Conservation (phyloP, 2,113 vertebrate genomes). For the Choloepus hoffmanni region DNA sequence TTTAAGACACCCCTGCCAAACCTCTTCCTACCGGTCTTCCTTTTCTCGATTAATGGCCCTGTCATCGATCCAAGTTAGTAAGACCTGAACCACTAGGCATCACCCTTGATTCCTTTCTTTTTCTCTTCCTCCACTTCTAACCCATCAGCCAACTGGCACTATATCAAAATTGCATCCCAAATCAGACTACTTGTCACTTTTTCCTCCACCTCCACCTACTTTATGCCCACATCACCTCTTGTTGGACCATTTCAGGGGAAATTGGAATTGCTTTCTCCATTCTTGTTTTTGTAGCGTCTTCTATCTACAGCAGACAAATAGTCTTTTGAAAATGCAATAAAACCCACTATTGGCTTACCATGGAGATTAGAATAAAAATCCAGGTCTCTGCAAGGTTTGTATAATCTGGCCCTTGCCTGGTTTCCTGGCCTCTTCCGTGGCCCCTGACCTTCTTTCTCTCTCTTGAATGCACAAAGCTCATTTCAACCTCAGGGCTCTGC, state of each 20-base stretch:
- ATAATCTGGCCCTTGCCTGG: background rate
- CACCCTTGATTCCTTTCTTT: background rate
- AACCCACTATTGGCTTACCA: background rate
- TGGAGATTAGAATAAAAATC: constrained; percentile 11
- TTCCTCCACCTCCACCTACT: background rate
- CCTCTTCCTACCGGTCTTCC: background rate
- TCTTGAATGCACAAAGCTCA: background rate
- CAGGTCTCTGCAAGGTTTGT: background rate
- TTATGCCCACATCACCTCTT: background rate
- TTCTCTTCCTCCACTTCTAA: background rate
- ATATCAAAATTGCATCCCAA: background rate
- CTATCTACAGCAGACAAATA: background rate
- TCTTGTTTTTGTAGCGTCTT: background rate
- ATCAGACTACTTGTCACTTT: background rate
- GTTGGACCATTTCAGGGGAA: background rate
- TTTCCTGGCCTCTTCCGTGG: background rate
- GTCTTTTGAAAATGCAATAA: background rate
- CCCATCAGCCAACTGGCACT: background rate
- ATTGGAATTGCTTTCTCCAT: background rate
- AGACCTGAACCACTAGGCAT: background rate
- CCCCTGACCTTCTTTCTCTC: background rate
- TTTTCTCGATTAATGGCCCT: background rate
- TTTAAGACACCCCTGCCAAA: background rate
- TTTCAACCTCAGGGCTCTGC: background rate
- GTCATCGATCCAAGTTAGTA: background rate